Percentiles rank a stretch among this genome's conserved stretches.
These are phyloP conservation scores for Crotalus viridis DNA, from an alignment of 2,113 vertebrate genomes.

Conservation along the genomic window DNA sequence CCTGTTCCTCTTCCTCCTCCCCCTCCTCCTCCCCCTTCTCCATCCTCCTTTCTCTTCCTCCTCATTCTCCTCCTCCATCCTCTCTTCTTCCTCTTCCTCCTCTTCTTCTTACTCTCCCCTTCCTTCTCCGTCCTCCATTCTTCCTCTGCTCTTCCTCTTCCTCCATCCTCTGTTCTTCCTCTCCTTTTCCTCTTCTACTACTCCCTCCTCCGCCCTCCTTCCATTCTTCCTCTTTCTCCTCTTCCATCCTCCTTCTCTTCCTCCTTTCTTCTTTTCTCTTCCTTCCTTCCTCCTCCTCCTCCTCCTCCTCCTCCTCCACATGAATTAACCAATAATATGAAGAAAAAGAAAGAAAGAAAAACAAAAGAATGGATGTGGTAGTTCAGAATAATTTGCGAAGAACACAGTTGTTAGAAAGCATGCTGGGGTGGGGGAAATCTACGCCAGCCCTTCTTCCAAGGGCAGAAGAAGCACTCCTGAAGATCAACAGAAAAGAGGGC, in stretches of 20 bases:
- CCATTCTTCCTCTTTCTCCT: too few relatives aligned
- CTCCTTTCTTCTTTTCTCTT: too few relatives aligned
- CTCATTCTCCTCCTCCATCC: too few relatives aligned
- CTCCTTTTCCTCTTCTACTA: too few relatives aligned
- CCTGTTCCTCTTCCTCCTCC: not conserved
- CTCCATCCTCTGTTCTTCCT: too few relatives aligned
- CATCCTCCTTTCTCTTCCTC: too few relatives aligned
- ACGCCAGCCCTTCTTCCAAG: not conserved
- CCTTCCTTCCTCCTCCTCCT: not conserved
- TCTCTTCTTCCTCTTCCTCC: too few relatives aligned
- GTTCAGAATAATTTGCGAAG: not conserved
- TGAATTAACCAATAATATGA: not conserved
- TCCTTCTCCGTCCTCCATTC: too few relatives aligned
- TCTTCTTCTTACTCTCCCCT: too few relatives aligned
- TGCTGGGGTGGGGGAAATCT: not conserved
- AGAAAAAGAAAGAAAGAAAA: not conserved
- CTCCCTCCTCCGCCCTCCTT: too few relatives aligned
- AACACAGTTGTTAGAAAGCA: not conserved
- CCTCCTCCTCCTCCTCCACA: not conserved
- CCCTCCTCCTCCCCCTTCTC: too few relatives aligned
- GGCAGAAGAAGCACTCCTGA: not conserved
- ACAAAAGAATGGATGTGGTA: not conserved
- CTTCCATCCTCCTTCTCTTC: not conserved
- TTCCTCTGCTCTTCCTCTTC: too few relatives aligned
- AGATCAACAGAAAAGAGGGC: not conserved